Base-by-base conservation (phyloP, 2,113 vertebrate genomes). In the Oostethus manadensis region DNA sequence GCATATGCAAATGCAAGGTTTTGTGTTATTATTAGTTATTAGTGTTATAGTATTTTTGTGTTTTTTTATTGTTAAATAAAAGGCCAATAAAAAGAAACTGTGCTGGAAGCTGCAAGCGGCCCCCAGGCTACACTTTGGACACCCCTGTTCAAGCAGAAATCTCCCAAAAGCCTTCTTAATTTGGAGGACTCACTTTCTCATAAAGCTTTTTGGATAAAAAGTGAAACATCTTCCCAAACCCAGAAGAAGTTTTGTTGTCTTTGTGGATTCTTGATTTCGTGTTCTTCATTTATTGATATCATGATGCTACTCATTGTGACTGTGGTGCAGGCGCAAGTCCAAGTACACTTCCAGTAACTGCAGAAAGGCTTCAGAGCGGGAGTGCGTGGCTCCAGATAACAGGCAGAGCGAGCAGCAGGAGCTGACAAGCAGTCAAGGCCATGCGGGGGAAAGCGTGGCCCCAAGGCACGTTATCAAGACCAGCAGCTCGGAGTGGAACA, bases 401-500 rank as follows among this genome's bases (percentile, higher is more conserved):
- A 60, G 69, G 67, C 79, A 75, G 62, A 74, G 71, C 51, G 86
- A 88, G 58, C 73, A 76, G 61, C 72, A 71, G 61, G 86, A 86
- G 68, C 58, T 58, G 58, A 56, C 58, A 21, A 78, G 55, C 66
- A 78, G 75, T 49, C 63, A 77, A 55, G 82, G 79, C 23, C 80
- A 80, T 35, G 17, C 57, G 20, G 70, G 72, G 40, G 87, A 86
- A 55, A 80, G 77, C 60, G 58, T 84, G 15, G 61, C 74, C 42
- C 73, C 71, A 46, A 84, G 80, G 56, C 80, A 81, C 51, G 60
- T 88, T 15, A 67, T 77, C 14, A 91, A 89, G 79, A 89, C 88
- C 78, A 89, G 88, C 75, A 89, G 88, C 72, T 89, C 88, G 0
- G 90, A 92, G 61, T 92, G 86, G 85, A 92, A 91, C 88, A 92